A percentile compares a stretch with the other conserved stretches of the same genome.
phyloP scores from a whole-genome alignment of 2,888 invertebrate genomes.

The Machimus atricapillus region DNA sequence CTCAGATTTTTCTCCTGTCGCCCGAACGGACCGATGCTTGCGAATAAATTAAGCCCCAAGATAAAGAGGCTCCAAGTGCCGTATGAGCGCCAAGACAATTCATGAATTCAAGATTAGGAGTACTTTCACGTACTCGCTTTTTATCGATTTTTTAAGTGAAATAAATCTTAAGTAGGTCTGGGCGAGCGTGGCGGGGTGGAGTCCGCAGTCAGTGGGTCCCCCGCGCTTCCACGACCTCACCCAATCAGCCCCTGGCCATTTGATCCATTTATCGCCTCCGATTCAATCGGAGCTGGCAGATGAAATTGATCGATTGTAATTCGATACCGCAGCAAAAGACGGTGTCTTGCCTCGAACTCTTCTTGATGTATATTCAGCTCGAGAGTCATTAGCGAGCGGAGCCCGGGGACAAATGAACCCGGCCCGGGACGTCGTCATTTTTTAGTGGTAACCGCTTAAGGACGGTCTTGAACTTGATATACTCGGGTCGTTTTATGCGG shows the following conservation, averaged over 20 bases:
- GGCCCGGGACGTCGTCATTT: not conserved
- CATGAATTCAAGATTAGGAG: not conserved
- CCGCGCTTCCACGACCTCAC: not conserved
- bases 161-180: not conserved
- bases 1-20: not conserved
- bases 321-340: not conserved
- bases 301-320: constrained; percentile 9
- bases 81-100: not conserved
- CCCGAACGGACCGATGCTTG: not conserved
- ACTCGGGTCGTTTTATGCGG: not conserved
- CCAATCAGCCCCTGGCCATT: not conserved
- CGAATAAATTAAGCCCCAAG: not conserved
- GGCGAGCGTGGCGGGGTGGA: not conserved
- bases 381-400: not conserved
- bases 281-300: constrained; percentile 13
- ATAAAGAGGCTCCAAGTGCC: not conserved
- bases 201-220: not conserved
- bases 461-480: constrained; percentile 11
- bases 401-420: not conserved
- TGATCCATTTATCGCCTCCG: not conserved
- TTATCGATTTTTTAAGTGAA: constrained; percentile 23
- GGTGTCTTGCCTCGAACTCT: not conserved
- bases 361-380: constrained; percentile 4
- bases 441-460: not conserved
- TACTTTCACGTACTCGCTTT: constrained; percentile 25